Percentiles rank a stretch among this genome's conserved stretches.
Evolutionary conservation across 2,888 invertebrate species (phyloP).

Genomic region (Ichneumoninae sp.): DNA sequence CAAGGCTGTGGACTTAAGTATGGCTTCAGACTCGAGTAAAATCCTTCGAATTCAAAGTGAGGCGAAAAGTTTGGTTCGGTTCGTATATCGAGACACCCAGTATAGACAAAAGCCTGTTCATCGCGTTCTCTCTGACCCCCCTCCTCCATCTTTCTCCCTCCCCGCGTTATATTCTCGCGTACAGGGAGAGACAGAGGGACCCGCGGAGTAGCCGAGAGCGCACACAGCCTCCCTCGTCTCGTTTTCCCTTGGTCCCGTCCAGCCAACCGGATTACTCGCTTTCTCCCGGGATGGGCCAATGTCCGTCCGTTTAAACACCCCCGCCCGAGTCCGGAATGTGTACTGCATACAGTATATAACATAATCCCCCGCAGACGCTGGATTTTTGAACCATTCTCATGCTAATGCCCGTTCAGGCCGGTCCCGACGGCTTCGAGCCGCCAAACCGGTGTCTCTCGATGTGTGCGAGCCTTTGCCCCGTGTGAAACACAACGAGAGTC

Average conservation of each 20-base stretch:
- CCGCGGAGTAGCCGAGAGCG: constrained; percentile 37
- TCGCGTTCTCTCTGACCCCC: constrained; percentile 52
- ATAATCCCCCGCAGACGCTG: constrained; percentile 49
- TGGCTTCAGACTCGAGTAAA: not conserved
- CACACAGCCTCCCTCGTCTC: constrained; percentile 68
- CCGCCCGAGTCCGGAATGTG: constrained; percentile 47
- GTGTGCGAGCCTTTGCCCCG: constrained; percentile 46
- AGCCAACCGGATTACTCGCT: constrained; percentile 68
- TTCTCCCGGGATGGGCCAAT: constrained; percentile 71
- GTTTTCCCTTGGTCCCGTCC: constrained; percentile 59
- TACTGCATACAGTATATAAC: constrained; percentile 33
- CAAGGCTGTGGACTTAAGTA: not conserved
- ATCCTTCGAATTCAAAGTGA: not conserved
- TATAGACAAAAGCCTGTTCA: constrained; percentile 56
- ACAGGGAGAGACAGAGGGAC: constrained; percentile 38
- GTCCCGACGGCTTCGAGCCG: constrained; percentile 49
- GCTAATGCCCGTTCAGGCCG: constrained; percentile 71
- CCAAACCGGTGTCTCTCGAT: constrained; percentile 61
- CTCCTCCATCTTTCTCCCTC: constrained; percentile 56
- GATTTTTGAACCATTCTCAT: constrained; percentile 79
- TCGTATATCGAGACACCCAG: constrained; percentile 48
- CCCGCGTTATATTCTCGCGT: constrained; percentile 60
- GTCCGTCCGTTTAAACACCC: constrained; percentile 55
- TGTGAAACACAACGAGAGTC: constrained; percentile 27
- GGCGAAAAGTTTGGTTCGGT: not conserved